Evolutionary conservation across 2,797 vertebrate species (phyloP), one percentile per base, ranked within the genome.

Genomic region (Bradypus variegatus): DNA sequence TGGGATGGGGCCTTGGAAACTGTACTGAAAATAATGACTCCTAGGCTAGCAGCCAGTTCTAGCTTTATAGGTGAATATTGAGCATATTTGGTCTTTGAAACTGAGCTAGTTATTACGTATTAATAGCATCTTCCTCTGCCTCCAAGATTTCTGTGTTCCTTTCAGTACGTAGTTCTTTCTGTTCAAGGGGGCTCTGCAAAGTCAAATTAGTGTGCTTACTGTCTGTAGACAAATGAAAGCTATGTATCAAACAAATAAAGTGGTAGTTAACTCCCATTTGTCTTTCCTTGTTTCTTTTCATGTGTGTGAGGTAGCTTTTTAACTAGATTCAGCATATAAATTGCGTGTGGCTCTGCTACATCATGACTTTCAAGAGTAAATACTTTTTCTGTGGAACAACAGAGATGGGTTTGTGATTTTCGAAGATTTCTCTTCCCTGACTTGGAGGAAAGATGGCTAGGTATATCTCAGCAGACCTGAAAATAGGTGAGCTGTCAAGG

Each of bases 401-500:
- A 91, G 50, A 58, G 16, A 15, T 33, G 21, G 36, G 60, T 80
- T 48, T 89, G 64, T 90, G 80, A 58, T 92, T 96, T 91, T 88
- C 62, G 15, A 86, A 89, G n/a, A 65, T 91, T 93, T 58, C 45
- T 95, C 29, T 91, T 89, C 62, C 83, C 79, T 79, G n/a, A 65
- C 58, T 83, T 86, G 80, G 89, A 93, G 96, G 88, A 55, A 88
- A 81, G 91, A 88, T 58, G 70, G 75, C 62, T 31, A 70, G 60
- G 72, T 89, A n/a, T 88, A 80, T 72, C 82, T 89, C 64, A 87
- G 85, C 78, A 89, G 81, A 94, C 60, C 72, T 94, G 93, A 93
- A 93, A 48, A 3, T 89, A 93, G 92, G 90, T 96, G 41, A 33
- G 62, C 3, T 93, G 60, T 93, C 89, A 95, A 85, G 86, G 65